phyloP scores from a whole-genome alignment of 2,888 invertebrate genomes.

The Lissocephala sabroskyi region DNA sequence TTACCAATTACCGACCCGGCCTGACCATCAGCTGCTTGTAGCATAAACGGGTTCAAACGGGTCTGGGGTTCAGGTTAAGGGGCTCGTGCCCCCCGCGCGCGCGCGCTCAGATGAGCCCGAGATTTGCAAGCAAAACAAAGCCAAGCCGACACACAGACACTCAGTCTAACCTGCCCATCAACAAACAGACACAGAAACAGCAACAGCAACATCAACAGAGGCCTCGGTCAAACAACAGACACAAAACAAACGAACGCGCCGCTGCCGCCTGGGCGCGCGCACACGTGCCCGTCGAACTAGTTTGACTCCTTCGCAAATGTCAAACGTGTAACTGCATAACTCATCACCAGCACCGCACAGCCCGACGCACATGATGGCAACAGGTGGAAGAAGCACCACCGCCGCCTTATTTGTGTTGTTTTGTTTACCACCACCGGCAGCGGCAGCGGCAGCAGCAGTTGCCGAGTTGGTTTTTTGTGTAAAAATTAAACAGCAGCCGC shows the following conservation, averaged over 20 bases:
- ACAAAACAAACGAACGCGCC: slow-evolving; percentile 37
- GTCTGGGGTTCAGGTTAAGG: not conserved
- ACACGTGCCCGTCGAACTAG: slow-evolving; percentile 70
- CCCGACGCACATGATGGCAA: slow-evolving; percentile 20
- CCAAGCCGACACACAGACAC: slow-evolving; percentile 10
- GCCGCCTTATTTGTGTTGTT: slow-evolving; percentile 30
- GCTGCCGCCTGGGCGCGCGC: slow-evolving; percentile 11
- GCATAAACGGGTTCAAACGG: slow-evolving; percentile 22
- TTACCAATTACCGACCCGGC: too few relatives aligned
- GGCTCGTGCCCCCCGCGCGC: too few relatives aligned
- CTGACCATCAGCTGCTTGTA: too few relatives aligned
- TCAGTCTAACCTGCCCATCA: slow-evolving; percentile 9
- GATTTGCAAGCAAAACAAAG: too few relatives aligned
- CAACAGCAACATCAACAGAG: too few relatives aligned
- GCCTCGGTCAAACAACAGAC: slow-evolving; percentile 2
- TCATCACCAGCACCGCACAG: slow-evolving; percentile 41
- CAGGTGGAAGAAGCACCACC: slow-evolving; percentile 43
- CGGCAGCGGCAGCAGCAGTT: not conserved
- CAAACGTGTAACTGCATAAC: slow-evolving; percentile 67
- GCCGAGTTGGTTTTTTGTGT: slow-evolving; percentile 33
- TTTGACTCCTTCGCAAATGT: slow-evolving; percentile 71
- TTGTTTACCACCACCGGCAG: slow-evolving; percentile 1
- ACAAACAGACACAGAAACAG: too few relatives aligned
- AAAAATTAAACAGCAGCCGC: slow-evolving; percentile 23
- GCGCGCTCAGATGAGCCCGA: too few relatives aligned